Evolutionary conservation across 2,888 invertebrate species (phyloP).

Genomic region (Acleris holmiana): DNA sequence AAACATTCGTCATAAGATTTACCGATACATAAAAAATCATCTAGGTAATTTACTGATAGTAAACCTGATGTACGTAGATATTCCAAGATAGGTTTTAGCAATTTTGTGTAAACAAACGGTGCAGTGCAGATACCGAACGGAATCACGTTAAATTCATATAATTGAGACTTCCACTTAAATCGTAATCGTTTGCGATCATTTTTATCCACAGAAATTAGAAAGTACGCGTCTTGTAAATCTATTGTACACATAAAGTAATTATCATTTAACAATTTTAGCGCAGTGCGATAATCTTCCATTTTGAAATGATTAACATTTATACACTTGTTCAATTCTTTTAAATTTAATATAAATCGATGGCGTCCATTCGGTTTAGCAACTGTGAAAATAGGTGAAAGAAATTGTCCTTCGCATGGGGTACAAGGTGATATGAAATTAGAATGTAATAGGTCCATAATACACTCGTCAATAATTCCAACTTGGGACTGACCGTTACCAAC

Average conservation of each 20-base stretch:
- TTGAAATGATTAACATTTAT: slow-evolving; percentile 23
- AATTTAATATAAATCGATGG: slow-evolving; percentile 22
- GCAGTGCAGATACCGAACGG: too few relatives aligned
- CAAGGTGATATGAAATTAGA: slow-evolving; percentile 35
- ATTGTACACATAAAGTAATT: slow-evolving; percentile 21
- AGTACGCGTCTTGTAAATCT: slow-evolving; percentile 12
- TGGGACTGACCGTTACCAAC: too few relatives aligned
- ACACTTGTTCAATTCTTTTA: slow-evolving; percentile 31
- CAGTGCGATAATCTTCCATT: slow-evolving; percentile 29
- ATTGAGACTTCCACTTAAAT: too few relatives aligned
- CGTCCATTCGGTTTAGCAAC: slow-evolving; percentile 35
- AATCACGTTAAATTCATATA: too few relatives aligned
- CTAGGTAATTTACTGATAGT: too few relatives aligned
- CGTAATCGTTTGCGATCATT: too few relatives aligned
- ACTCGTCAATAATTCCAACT: not conserved
- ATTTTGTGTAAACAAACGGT: too few relatives aligned
- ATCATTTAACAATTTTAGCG: slow-evolving; percentile 18
- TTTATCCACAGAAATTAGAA: too few relatives aligned
- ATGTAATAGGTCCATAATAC: slow-evolving; percentile 18
- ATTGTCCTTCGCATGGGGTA: slow-evolving; percentile 28
- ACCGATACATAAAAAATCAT: not conserved
- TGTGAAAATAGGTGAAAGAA: slow-evolving; percentile 38
- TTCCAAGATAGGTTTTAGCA: too few relatives aligned
- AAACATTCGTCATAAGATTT: too few relatives aligned
- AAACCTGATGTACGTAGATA: too few relatives aligned